Percentiles rank a stretch among this genome's conserved stretches.
Conservation (phyloP, 2,113 vertebrate species). For the Pangasianodon hypophthalmus region DNA sequence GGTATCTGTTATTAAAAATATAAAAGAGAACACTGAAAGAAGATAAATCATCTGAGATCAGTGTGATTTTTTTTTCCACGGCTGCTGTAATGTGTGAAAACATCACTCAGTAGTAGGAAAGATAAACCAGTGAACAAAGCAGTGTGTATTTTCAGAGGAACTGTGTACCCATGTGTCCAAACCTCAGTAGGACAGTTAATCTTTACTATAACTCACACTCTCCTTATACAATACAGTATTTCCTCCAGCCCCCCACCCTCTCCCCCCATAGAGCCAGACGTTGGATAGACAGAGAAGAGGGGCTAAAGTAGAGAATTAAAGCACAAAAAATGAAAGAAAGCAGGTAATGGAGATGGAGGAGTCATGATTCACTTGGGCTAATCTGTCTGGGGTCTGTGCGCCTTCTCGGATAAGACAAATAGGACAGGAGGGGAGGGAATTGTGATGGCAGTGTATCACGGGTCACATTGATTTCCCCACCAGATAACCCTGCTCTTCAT, state of each 20-base stretch:
- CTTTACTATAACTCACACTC: slow-evolving; percentile 15
- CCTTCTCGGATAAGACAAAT: slow-evolving; percentile 83
- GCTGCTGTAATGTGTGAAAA: neutral
- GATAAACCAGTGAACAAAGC: slow-evolving; percentile 33
- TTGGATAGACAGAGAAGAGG: neutral
- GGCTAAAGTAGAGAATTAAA: neutral
- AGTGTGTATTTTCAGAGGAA: slow-evolving; percentile 8
- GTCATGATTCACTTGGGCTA: slow-evolving; percentile 63
- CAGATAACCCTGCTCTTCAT: slow-evolving; percentile 85
- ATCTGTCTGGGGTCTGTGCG: slow-evolving; percentile 74
- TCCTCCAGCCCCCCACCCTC: neutral
- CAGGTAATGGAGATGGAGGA: slow-evolving; percentile 10
- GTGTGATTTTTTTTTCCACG: neutral
- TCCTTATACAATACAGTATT: slow-evolving; percentile 17
- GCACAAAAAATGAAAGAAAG: slow-evolving; percentile 17
- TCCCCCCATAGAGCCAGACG: neutral
- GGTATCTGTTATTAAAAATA: neutral
- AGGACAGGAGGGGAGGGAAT: slow-evolving; percentile 82
- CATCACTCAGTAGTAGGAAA: slow-evolving; percentile 32
- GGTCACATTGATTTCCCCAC: slow-evolving; percentile 88
- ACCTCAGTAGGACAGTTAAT: slow-evolving; percentile 43
- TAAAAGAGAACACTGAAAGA: neutral
- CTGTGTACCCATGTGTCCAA: slow-evolving; percentile 31
- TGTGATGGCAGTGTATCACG: slow-evolving; percentile 83
- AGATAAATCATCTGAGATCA: slow-evolving; percentile 24